Evolutionary conservation across 2,888 invertebrate genomes (phyloP).

Genomic region (Drosophila parthenogenetica): DNA sequence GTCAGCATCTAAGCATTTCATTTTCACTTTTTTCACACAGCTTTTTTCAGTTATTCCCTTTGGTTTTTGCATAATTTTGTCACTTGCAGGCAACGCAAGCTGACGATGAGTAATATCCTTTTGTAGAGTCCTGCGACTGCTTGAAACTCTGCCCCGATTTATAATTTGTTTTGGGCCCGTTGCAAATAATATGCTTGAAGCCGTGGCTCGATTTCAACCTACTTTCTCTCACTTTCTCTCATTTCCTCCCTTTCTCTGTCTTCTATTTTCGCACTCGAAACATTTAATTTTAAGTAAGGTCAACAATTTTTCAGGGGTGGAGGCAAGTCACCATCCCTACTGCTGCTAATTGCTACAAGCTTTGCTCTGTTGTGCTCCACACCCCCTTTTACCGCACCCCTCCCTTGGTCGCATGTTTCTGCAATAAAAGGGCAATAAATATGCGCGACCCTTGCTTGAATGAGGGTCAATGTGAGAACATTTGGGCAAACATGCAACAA

Average conservation of each 20-base stretch:
- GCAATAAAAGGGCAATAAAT: constrained; percentile 46
- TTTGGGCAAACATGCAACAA: constrained; percentile 47
- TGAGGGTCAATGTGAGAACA: constrained; percentile 73
- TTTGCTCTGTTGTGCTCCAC: constrained; percentile 10
- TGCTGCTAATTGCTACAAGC: constrained; percentile 67
- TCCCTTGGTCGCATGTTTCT: not conserved
- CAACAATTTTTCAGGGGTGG: constrained; percentile 46
- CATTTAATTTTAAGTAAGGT: constrained; percentile 71
- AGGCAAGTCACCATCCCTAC: constrained; percentile 11
- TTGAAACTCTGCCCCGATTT: constrained; percentile 20
- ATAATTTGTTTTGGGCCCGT: constrained; percentile 44
- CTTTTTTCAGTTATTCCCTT: constrained; percentile 1
- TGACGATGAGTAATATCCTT: constrained; percentile 45
- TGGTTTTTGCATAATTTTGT: constrained; percentile 50
- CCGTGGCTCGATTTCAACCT: constrained; percentile 47
- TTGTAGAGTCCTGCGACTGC: not conserved
- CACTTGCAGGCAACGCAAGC: constrained; percentile 31
- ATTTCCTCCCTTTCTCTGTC: not conserved
- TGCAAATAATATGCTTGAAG: constrained; percentile 44
- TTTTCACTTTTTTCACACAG: constrained; percentile 20
- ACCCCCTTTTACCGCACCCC: not conserved
- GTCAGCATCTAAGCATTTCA: constrained; percentile 42
- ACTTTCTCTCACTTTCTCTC: not conserved
- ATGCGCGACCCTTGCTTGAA: constrained; percentile 34
- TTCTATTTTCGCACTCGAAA: constrained; percentile 23